Evolutionary conservation across 1,140 invertebrate genomes (phyloP).

Genomic region (Homalodisca vitripennis): DNA sequence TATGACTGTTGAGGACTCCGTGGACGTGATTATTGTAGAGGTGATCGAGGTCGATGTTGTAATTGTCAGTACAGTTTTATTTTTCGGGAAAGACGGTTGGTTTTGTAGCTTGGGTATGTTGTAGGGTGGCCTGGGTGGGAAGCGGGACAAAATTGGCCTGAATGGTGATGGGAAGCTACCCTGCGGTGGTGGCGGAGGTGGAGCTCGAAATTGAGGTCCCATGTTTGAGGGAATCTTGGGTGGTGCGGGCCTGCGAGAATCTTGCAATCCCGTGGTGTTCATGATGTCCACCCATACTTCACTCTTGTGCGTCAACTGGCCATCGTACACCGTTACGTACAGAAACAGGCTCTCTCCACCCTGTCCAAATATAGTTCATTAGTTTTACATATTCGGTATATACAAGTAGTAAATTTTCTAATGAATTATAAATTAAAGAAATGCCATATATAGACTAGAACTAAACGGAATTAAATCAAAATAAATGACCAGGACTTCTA

Average conservation of each 20-base stretch:
- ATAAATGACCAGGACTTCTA: too few species aligned
- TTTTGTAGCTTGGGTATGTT: neutral
- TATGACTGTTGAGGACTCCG: neutral
- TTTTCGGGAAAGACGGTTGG: neutral
- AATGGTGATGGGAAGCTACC: slow-evolving; percentile 20
- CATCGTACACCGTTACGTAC: slow-evolving; percentile 69
- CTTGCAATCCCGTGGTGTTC: slow-evolving; percentile 41
- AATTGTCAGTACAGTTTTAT: slow-evolving; percentile 29
- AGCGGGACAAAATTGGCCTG: too few species aligned
- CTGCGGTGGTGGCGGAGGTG: slow-evolving; percentile 22
- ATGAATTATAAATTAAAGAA: too few species aligned
- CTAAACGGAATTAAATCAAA: too few species aligned
- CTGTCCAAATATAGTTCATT: too few species aligned
- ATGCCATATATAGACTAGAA: too few species aligned
- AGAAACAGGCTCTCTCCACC: slow-evolving; percentile 65
- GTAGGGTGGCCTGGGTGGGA: slow-evolving; percentile 25
- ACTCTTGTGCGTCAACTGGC: slow-evolving; percentile 63
- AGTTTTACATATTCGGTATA: too few species aligned
- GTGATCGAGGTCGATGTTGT: slow-evolving; percentile 26
- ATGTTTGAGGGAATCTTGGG: slow-evolving; percentile 44
- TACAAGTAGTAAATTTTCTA: too few species aligned
- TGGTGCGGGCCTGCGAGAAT: slow-evolving; percentile 41
- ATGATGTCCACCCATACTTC: slow-evolving; percentile 67
- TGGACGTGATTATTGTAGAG: slow-evolving; percentile 23
- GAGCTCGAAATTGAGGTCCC: slow-evolving; percentile 38